Evolutionary conservation across 2,113 vertebrate species (phyloP).

Genomic region (Malurus cyaneus): DNA sequence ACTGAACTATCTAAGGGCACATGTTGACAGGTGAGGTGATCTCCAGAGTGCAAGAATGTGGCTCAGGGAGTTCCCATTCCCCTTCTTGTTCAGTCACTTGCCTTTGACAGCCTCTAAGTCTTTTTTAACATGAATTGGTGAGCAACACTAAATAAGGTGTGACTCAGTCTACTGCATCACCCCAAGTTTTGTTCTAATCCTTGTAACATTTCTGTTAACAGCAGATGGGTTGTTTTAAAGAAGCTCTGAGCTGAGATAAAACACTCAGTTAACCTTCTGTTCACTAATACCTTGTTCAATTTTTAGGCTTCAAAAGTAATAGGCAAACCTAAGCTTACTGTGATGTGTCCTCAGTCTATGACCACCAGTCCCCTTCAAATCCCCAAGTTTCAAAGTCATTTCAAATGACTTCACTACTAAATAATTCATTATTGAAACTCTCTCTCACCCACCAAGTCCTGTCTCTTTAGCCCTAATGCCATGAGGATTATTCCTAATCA

Average conservation of each 20-base stretch:
- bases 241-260: neutral
- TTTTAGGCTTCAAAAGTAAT: neutral
- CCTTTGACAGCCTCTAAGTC: neutral
- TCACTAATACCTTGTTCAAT: neutral
- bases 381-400: neutral
- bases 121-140: neutral
- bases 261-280: neutral
- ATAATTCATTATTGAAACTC: neutral
- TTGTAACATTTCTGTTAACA: neutral
- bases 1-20: neutral
- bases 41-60: neutral
- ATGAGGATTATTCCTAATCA: neutral
- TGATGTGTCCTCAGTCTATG: neutral
- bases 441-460: neutral
- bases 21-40: neutral
- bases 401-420: neutral
- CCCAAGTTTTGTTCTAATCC: neutral
- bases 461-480: neutral
- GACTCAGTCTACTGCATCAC: neutral
- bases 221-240: neutral
- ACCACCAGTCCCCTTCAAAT: neutral
- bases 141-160: neutral
- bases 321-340: neutral
- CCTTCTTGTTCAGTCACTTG: neutral
- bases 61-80: neutral